Conservation (phyloP, 2,888 invertebrate genomes). For the Lamellibrachia columna region DNA sequence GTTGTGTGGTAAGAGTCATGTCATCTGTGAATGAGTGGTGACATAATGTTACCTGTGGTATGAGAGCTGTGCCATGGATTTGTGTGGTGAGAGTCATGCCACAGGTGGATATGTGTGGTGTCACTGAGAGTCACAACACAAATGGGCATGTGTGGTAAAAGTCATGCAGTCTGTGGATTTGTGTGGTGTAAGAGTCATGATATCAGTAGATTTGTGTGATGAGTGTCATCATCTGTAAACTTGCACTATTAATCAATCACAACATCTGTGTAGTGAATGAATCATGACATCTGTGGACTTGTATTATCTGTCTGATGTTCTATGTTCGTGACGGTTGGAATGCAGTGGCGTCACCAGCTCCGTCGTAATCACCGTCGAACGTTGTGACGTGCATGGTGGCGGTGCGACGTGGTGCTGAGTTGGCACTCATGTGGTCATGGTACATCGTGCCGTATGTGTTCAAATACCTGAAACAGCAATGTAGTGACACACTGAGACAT, state of each 20-base stretch:
- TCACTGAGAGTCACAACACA: not conserved
- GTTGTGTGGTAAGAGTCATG: not conserved
- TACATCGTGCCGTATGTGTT: not conserved
- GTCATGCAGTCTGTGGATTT: not conserved
- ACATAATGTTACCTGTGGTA: not conserved
- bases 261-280: not conserved
- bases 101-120: not conserved
- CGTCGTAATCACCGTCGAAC: not conserved
- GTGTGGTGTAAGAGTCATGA: not conserved
- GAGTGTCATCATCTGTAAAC: not conserved
- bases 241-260: not conserved
- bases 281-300: not conserved
- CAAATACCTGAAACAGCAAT: conserved; percentile 11
- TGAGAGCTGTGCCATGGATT: not conserved
- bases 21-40: not conserved
- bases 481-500: not conserved
- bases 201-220: not conserved
- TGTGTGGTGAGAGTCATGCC: not conserved
- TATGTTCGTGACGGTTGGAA: conserved; percentile 7
- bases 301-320: not conserved
- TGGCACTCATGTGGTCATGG: not conserved
- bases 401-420: not conserved
- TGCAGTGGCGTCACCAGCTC: not conserved
- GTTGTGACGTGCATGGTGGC: not conserved
- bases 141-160: not conserved